A percentile compares a stretch with the other conserved stretches of the same genome.
phyloP scores from a whole-genome alignment of 2,113 vertebrate genomes.

The Ursus arctos region DNA sequence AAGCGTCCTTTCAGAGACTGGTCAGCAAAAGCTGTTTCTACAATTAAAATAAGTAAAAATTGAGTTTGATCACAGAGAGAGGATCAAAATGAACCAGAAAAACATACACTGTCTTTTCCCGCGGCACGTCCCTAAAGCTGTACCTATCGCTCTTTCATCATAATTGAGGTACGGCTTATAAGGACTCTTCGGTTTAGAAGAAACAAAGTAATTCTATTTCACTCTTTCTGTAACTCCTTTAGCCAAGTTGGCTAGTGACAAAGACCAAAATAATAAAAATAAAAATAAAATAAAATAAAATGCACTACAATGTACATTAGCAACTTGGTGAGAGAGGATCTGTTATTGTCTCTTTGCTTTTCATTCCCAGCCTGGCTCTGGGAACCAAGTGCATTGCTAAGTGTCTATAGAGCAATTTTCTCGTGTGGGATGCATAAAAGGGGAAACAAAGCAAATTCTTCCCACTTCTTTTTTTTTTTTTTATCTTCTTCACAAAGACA shows the following conservation, averaged over 20 bases:
- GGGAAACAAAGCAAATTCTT: not conserved
- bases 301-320: constrained; percentile 60
- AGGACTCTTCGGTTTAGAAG: constrained; percentile 58
- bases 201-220: constrained; percentile 66
- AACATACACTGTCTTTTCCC: constrained; percentile 20
- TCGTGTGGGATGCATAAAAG: constrained; percentile 50
- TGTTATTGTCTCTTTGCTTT: not conserved
- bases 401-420: constrained; percentile 29
- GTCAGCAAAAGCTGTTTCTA: not conserved
- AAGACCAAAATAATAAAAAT: constrained; percentile 20
- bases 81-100: not conserved
- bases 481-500: not conserved
- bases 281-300: not conserved
- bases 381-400: not conserved
- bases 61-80: constrained; percentile 42
- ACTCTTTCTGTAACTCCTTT: constrained; percentile 72
- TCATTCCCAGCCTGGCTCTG: constrained; percentile 68
- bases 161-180: constrained; percentile 66
- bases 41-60: constrained; percentile 43
- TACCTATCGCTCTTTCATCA: not conserved
- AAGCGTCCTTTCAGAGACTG: fast-evolving
- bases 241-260: constrained; percentile 72
- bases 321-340: constrained; percentile 71
- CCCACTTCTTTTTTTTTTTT: not conserved
- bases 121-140: not conserved